Percentiles rank a stretch among this genome's conserved stretches.
Evolutionary conservation across 2,797 vertebrate species (phyloP).

Genomic region (Platalea minor): DNA sequence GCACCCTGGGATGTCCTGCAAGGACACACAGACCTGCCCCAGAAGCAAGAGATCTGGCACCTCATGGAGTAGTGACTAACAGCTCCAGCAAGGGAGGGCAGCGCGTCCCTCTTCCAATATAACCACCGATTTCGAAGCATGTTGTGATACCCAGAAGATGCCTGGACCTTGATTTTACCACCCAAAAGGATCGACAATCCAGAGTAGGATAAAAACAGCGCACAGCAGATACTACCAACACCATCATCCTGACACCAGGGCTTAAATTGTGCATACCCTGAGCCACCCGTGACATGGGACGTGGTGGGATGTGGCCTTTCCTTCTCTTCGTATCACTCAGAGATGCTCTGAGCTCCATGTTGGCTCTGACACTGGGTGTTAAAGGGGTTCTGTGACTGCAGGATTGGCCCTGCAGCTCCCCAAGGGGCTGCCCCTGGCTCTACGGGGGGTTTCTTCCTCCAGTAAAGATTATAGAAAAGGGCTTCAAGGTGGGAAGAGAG

Average conservation of each 20-base stretch:
- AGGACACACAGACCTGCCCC: background rate
- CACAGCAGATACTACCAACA: background rate
- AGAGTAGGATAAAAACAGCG: accelerated
- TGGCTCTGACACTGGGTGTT: no score
- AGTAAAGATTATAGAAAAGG: background rate
- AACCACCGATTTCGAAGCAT: background rate
- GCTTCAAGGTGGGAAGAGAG: background rate
- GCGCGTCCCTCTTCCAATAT: background rate
- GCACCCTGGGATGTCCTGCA: background rate
- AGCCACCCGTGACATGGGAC: accelerated
- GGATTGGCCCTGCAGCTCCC: background rate
- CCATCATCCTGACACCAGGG: no score
- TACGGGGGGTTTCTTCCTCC: accelerated
- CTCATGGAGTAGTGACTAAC: background rate
- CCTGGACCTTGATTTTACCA: background rate
- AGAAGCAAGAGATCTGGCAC: background rate
- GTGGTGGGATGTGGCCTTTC: background rate
- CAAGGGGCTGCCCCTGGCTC: accelerated
- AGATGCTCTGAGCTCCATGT: background rate
- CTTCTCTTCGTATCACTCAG: background rate
- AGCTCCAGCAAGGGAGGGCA: background rate
- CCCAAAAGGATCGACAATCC: background rate
- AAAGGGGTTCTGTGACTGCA: background rate
- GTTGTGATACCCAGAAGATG: background rate
- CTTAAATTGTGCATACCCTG: background rate